Conservation (phyloP, 2,113 vertebrate genomes). For the Lepus timidus region DNA sequence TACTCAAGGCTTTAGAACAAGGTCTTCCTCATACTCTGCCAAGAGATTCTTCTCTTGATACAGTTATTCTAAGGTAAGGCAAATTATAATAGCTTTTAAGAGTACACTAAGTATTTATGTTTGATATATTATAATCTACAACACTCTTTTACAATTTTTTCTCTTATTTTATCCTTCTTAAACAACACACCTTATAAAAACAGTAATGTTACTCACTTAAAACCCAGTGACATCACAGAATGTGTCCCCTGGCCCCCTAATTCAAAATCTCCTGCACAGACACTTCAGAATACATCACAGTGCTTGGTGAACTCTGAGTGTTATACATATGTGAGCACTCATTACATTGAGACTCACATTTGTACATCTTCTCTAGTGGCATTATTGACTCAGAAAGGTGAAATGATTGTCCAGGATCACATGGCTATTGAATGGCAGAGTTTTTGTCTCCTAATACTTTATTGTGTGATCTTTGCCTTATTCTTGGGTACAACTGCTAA, state of each 20-base stretch:
- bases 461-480: background rate
- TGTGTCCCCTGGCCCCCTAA: background rate
- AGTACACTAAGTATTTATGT: background rate
- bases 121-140: background rate
- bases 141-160: background rate
- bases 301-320: background rate
- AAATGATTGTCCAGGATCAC: background rate
- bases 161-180: background rate
- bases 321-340: background rate
- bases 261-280: background rate
- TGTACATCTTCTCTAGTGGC: background rate
- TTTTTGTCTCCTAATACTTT: background rate
- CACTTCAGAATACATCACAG: background rate
- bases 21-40: background rate
- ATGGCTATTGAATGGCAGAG: background rate
- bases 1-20: background rate
- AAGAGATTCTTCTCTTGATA: slow-evolving; percentile 11
- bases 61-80: background rate
- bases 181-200: background rate
- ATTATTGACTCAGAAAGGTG: background rate
- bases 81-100: background rate
- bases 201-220: background rate
- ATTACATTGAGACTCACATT: background rate
- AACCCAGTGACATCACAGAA: background rate
- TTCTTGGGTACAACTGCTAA: background rate